phyloP scores from a whole-genome alignment of 2,888 invertebrate genomes.

The Caenorhabditis wallacei region DNA sequence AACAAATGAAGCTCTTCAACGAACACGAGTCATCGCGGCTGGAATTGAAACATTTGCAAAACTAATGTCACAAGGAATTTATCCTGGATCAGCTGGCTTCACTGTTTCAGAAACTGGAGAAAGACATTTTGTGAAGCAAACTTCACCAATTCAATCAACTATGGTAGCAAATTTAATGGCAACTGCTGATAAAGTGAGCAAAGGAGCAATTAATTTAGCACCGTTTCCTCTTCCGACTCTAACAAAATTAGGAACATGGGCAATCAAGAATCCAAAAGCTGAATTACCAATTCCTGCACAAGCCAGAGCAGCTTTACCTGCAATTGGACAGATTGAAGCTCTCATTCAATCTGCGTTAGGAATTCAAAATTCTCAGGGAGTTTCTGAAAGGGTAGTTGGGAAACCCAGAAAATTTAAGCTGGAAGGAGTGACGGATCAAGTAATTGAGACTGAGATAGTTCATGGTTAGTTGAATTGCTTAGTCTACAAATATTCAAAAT shows the following conservation, averaged over 20 bases:
- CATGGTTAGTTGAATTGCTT: not conserved
- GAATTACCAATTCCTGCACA: constrained; percentile 55
- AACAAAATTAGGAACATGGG: constrained; percentile 53
- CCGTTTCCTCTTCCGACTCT: constrained; percentile 62
- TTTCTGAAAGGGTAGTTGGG: not conserved
- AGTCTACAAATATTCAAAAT: not conserved
- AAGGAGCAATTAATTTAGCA: constrained; percentile 61
- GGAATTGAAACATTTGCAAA: constrained; percentile 76
- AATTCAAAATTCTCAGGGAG: not conserved
- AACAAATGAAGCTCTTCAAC: constrained; percentile 68
- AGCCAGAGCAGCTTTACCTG: constrained; percentile 40
- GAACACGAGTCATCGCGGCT: constrained; percentile 71
- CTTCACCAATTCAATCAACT: constrained; percentile 32
- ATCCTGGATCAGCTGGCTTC: constrained; percentile 76
- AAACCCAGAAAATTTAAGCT: constrained; percentile 22
- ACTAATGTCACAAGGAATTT: constrained; percentile 71
- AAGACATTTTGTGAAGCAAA: constrained; percentile 41
- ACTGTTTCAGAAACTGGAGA: constrained; percentile 66
- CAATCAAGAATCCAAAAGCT: constrained; percentile 33
- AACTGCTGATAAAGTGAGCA: constrained; percentile 62
- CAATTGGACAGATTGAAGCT: constrained; percentile 42
- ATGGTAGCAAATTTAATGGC: constrained; percentile 57
- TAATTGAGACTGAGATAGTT: not conserved
- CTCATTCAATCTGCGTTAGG: constrained; percentile 49
- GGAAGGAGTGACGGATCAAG: constrained; percentile 30